Conservation (phyloP, 1,140 invertebrate species). For the Drosophila lini region DNA sequence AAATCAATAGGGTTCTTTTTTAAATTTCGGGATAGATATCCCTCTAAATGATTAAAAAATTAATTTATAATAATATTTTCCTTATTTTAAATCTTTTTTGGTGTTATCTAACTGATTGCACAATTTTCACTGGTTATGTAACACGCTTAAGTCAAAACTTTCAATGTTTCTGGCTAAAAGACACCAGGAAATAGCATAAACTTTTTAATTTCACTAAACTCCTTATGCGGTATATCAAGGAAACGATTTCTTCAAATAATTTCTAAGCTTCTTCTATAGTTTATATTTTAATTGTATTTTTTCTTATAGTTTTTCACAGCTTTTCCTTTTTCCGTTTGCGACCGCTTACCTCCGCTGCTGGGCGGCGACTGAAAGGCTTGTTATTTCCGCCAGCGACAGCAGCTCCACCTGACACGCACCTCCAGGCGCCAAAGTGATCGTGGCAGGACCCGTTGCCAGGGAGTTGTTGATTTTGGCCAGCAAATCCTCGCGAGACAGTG, state of each 20-base stretch:
- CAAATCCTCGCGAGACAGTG: conserved; percentile 1
- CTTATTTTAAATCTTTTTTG: neutral
- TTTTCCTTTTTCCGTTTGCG: conserved; percentile 31
- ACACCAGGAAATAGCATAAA: neutral
- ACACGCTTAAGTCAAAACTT: neutral
- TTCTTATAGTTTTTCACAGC: neutral
- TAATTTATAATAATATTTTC: neutral
- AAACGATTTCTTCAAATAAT: neutral
- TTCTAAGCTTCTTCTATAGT: neutral
- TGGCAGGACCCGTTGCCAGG: conserved; percentile 68
- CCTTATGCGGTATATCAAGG: neutral
- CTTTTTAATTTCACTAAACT: neutral
- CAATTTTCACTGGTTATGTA: conserved; percentile 48
- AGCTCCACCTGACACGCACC: conserved; percentile 11
- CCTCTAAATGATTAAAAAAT: too few species aligned
- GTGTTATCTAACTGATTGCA: conserved; percentile 6
- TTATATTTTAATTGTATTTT: conserved; percentile 6
- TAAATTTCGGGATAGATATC: conserved; percentile 1
- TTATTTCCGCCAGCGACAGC: conserved; percentile 16
- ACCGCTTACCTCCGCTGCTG: conserved; percentile 67
- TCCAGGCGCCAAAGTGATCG: conserved; percentile 59
- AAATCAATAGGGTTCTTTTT: conserved; percentile 26
- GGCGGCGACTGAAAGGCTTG: conserved; percentile 52
- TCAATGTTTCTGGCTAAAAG: neutral
- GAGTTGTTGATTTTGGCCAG: conserved; percentile 66